These are phyloP conservation scores for Myotis daubentonii DNA, from an alignment of 2,797 vertebrate genomes.

Conservation along the genomic window DNA sequence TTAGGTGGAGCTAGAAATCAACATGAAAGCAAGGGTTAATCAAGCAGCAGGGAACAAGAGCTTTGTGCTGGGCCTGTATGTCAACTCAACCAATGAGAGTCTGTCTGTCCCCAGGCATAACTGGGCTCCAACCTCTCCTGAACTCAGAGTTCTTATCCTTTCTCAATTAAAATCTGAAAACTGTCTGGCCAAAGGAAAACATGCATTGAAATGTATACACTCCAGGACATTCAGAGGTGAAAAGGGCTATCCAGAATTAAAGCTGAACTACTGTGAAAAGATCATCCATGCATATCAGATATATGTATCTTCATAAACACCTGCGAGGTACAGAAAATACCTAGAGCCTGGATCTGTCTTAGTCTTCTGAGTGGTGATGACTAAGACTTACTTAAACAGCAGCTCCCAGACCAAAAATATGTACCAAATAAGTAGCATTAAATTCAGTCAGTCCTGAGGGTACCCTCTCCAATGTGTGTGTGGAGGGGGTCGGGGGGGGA, in stretches of 20 bases:
- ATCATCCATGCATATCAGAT: neutral
- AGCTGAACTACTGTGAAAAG: neutral
- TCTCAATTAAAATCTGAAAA: neutral
- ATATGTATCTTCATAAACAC: neutral
- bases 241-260: neutral
- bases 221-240: neutral
- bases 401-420: no score
- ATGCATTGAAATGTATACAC: no score
- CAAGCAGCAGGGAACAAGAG: neutral
- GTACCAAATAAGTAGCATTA: neutral
- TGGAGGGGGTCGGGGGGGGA: no score
- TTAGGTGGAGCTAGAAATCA: neutral
- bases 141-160: neutral
- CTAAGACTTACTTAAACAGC: neutral
- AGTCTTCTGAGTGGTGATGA: neutral
- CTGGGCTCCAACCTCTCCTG: neutral
- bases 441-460: neutral
- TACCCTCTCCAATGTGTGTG: no score
- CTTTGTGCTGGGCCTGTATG: neutral
- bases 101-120: neutral
- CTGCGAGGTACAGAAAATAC: neutral
- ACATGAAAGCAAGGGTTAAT: conserved; percentile 23
- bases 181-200: no score
- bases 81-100: neutral
- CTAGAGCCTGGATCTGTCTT: neutral